phyloP scores from a whole-genome alignment of 2,797 vertebrate genomes.

The Ctenopoma kingsleyae region DNA sequence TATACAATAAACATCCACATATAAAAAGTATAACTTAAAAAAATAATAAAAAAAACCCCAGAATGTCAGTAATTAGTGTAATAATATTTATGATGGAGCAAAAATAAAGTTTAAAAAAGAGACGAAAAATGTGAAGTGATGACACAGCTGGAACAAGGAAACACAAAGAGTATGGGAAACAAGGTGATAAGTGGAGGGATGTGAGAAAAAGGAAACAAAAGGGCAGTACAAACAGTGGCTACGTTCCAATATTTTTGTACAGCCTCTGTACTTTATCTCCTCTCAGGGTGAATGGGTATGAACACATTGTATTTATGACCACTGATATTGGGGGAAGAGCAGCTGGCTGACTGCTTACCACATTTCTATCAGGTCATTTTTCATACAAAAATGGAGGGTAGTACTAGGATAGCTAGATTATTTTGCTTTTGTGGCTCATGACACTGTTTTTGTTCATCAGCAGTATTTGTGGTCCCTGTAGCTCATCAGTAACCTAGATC shows the following conservation, averaged over 20 bases:
- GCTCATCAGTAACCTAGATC: background rate
- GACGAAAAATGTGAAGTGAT: constrained; percentile 28
- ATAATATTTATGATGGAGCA: constrained; percentile 42
- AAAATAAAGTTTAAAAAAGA: constrained; percentile 15
- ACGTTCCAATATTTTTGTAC: constrained; percentile 29
- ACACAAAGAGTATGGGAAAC: constrained; percentile 27
- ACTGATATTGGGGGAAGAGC: constrained; percentile 27
- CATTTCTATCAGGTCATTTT: constrained; percentile 23
- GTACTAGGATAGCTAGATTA: background rate
- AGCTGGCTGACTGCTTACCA: constrained; percentile 53
- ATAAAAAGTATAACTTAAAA: constrained; percentile 74
- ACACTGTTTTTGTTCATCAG: constrained; percentile 35
- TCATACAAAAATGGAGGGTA: constrained; percentile 4
- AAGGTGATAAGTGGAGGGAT: constrained; percentile 12
- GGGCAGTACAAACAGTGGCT: constrained; percentile 14
- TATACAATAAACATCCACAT: constrained; percentile 63
- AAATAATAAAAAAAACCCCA: constrained; percentile 30
- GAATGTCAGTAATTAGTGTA: constrained; percentile 55
- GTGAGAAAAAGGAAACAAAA: constrained; percentile 22
- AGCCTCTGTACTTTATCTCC: constrained; percentile 18
- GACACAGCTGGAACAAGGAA: constrained; percentile 37
- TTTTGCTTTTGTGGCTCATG: constrained; percentile 1
- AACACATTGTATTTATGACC: constrained; percentile 16
- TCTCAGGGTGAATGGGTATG: constrained; percentile 2
- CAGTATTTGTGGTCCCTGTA: constrained; percentile 8